These are phyloP conservation scores for Drosophila differens DNA, from an alignment of 2,888 invertebrate species.

Conservation along the genomic window DNA sequence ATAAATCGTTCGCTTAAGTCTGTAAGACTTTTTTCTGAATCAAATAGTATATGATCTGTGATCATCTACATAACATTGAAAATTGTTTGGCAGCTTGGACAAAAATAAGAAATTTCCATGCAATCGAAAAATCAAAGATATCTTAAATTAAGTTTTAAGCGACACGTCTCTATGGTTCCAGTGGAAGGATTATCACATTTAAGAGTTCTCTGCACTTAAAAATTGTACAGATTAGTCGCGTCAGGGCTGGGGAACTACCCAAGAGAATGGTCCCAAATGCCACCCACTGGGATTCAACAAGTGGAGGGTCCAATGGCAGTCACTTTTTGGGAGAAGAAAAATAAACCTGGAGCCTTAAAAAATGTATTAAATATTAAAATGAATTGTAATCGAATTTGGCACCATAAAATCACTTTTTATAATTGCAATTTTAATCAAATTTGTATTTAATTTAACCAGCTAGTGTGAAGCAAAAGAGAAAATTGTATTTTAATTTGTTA, in stretches of 20 bases:
- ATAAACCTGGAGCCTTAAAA: background rate
- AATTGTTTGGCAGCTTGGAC: background rate
- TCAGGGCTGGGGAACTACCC: background rate
- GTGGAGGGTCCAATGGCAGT: no score
- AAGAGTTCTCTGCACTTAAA: no score
- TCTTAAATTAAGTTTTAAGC: background rate
- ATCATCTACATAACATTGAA: background rate
- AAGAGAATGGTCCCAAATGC: background rate
- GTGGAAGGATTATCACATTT: background rate
- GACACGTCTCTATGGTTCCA: background rate
- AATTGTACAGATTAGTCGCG: background rate
- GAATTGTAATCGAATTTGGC: background rate
- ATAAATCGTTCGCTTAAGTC: background rate
- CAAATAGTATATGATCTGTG: background rate
- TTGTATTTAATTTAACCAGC: background rate
- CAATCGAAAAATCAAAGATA: background rate
- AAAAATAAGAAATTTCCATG: background rate
- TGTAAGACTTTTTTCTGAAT: background rate
- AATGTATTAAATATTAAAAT: background rate
- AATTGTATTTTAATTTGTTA: background rate
- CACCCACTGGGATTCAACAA: no score
- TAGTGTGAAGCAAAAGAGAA: background rate
- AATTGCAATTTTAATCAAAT: background rate
- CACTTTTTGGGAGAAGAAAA: rapidly evolving
- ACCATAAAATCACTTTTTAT: background rate